Percentiles rank a stretch among this genome's conserved stretches.
phyloP scores from a whole-genome alignment of 2,888 invertebrate genomes.

The Dioctria linearis region DNA sequence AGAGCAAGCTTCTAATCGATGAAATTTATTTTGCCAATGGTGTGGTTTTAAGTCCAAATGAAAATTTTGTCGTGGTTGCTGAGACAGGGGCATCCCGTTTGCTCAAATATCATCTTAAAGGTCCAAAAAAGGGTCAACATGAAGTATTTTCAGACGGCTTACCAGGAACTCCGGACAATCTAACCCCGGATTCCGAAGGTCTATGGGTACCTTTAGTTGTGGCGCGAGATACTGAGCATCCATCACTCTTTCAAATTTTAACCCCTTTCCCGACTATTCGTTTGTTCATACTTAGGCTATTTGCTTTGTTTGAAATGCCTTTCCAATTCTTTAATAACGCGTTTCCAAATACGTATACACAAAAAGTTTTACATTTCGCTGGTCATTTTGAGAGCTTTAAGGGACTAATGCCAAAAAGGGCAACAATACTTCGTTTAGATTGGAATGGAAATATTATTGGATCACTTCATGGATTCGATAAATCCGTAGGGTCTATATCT shows the following conservation, averaged over 20 bases:
- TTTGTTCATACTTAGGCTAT: slow-evolving; percentile 76
- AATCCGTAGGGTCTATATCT: slow-evolving; percentile 73
- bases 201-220: slow-evolving; percentile 77
- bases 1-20: slow-evolving; percentile 82
- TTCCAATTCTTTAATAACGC: slow-evolving; percentile 77
- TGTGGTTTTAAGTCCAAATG: slow-evolving; percentile 83
- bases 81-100: slow-evolving; percentile 81
- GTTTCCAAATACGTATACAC: slow-evolving; percentile 78
- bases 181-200: slow-evolving; percentile 78
- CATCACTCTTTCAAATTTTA: slow-evolving; percentile 73
- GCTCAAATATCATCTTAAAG: slow-evolving; percentile 84
- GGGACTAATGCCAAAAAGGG: slow-evolving; percentile 69
- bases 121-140: slow-evolving; percentile 82
- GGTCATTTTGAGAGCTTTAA: slow-evolving; percentile 76
- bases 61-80: slow-evolving; percentile 84
- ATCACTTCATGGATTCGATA: slow-evolving; percentile 77
- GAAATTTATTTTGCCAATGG: slow-evolving; percentile 92
- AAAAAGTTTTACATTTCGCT: slow-evolving; percentile 77
- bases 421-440: slow-evolving; percentile 78
- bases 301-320: slow-evolving; percentile 76
- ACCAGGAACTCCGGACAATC: slow-evolving; percentile 74
- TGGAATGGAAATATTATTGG: slow-evolving; percentile 82
- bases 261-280: slow-evolving; percentile 77
- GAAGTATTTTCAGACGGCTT: slow-evolving; percentile 88
- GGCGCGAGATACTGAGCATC: slow-evolving; percentile 74